Conservation (phyloP, 2,888 invertebrate genomes). For the Anodontia alba region DNA sequence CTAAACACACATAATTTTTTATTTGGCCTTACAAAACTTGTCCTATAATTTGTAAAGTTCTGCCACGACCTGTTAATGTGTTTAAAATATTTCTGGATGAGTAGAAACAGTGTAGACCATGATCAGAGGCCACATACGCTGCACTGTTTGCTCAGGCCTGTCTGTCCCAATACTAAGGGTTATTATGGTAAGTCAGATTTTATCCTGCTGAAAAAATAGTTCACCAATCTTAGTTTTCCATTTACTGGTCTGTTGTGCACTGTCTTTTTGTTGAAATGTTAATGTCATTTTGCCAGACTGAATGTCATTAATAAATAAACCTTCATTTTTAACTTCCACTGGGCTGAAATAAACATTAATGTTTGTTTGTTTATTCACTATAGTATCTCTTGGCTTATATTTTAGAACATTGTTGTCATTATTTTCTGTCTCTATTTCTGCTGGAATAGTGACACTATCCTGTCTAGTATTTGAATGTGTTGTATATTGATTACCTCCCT, state of each 20-base stretch:
- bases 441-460: neutral
- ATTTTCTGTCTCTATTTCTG: neutral
- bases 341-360: slow-evolving; percentile 4
- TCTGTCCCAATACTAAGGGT: too few species aligned
- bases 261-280: neutral
- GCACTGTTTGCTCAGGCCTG: too few species aligned
- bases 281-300: neutral
- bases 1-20: too few species aligned
- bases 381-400: neutral
- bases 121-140: too few species aligned
- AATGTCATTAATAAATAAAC: neutral
- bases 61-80: too few species aligned
- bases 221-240: slow-evolving; percentile 4
- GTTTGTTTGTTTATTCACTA: neutral
- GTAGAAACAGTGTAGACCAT: too few species aligned
- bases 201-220: neutral
- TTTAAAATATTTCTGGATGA: too few species aligned
- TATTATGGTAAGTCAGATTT: neutral
- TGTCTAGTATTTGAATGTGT: neutral
- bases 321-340: neutral
- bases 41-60: too few species aligned
- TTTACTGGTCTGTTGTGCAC: neutral
- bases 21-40: too few species aligned
- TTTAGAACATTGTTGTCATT: neutral
- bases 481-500: neutral